Base-by-base conservation (phyloP, 1,140 invertebrate genomes). In the Nasonia vitripennis region DNA sequence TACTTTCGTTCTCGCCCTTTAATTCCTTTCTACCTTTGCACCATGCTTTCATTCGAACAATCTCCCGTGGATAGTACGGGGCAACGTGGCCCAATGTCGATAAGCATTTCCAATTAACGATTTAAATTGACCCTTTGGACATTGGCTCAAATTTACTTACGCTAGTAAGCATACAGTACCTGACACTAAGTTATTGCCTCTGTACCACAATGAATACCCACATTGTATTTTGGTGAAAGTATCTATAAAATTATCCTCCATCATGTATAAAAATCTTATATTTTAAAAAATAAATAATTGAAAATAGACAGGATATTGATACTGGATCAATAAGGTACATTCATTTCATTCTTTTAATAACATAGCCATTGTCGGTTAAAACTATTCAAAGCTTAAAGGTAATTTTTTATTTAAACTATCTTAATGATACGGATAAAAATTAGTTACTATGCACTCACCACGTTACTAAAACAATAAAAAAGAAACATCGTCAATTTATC, bases 101-200 rank as follows among this genome's bases (percentile, higher is more conserved):
- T 89, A 89, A 89, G 86, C 89, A 75, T 77, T 87, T 85, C 78
- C 86, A 89, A 87, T 89, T 87, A 88, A 89, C 85, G 84, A 87
- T 89, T 89, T 84, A 74, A 85, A 88, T 88, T 83, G 81, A 87
- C 79, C 80, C 73, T 81, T 86, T 87, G 85, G 86, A 86, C 87
- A 89, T 87, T 87, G 84, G 84, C 51, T 67, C 31, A 20, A 77
- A 74, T 73, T 83, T 67, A 51, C 31, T 45, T 37, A 23, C 27
- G 31, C 70, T 68, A 7, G 11, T n/a, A 68, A 6, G 20, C 62
- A 7, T 9, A 68, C n/a, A 20, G n/a, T 27, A 10, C 4, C n/a
- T 10, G 67, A 68, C 48, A 68, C 7, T 2, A n/a, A 17, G n/a
- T 27, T 68, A 9, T n/a, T 17, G 67, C n/a, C n/a, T 11, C n/a